phyloP scores from a whole-genome alignment of 1,140 invertebrate genomes.

The Ceratosolen solmsi region DNA sequence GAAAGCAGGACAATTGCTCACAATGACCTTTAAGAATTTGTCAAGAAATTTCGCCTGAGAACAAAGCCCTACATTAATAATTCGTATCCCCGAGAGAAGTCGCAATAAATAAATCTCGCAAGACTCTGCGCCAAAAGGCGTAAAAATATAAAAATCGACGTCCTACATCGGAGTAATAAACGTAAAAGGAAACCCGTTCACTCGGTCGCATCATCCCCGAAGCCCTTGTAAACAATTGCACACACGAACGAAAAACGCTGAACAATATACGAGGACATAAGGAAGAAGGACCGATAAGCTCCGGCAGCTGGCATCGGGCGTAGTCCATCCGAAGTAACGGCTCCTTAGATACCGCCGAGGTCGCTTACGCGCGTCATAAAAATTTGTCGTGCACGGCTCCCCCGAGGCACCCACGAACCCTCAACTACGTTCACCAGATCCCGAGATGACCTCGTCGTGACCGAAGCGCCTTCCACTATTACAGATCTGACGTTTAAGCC shows the following conservation, averaged over 20 bases:
- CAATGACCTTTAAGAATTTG: too few species aligned
- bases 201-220: neutral
- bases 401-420: conserved; percentile 1
- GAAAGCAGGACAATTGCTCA: too few species aligned
- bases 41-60: too few species aligned
- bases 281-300: conserved; percentile 31
- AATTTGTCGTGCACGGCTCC: conserved; percentile 42
- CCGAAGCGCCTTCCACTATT: conserved; percentile 5
- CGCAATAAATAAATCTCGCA: too few species aligned
- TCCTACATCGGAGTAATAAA: neutral
- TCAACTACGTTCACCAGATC: neutral
- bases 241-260: conserved; percentile 11
- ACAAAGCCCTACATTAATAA: too few species aligned
- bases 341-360: neutral
- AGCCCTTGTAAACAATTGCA: conserved; percentile 28
- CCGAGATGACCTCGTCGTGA: neutral
- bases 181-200: neutral
- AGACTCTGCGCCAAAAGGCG: too few species aligned
- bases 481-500: conserved; percentile 23
- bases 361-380: conserved; percentile 38
- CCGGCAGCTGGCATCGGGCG: neutral
- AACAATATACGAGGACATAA: conserved; percentile 20
- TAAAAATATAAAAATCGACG: neutral
- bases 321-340: neutral
- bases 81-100: too few species aligned